Base-by-base conservation (phyloP, 2,113 vertebrate genomes). In the Brevimyrus niger region DNA sequence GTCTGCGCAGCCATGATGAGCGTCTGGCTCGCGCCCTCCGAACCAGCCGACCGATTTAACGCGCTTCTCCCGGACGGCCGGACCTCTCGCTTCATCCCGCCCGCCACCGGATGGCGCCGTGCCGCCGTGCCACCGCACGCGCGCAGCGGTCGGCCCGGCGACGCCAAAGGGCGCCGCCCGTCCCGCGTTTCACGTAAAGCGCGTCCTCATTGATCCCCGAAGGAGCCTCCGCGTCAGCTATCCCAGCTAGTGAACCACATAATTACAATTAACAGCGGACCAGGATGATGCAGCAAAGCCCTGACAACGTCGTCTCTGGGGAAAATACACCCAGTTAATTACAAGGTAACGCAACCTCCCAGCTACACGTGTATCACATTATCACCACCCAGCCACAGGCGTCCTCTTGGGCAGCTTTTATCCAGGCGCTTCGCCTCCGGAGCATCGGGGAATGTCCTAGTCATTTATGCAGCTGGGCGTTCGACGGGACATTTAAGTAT, bases 1-100 rank as follows among this genome's bases (percentile, higher is more conserved):
- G 3, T 21, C 42, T 3, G 10, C 17, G 9, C 8, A 23, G 44
- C 21, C 23, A 3, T 82, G 17, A 73, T 35, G n/a, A 35, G 65
- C 65, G 27, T 13, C 89, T 88, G 65, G 65, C 87, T 10, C 23
- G 86, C 31, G 89, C 89, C 90, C 82, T 84, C 53, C 58, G 80
- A 87, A 90, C 89, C 87, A 90, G 90, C 87, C 90, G 82, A 88
- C 86, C 87, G 82, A 91, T 89, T 82, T 86, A 87, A 53, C 83
- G 73, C 65, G 65, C 46, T 88, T 44, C 90, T 88, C 80, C 53
- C 9, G 8, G 51, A 88, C 76, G 42, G 48, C 61, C 47, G 80
- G 80, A 73, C 87, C 19, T 19, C 3, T 19, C 3, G 8, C 19
- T 82, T 8, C 5, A 44, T 82, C 76, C 1, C 2, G 10, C 10